These are phyloP conservation scores for Anoplopoma fimbria DNA, from an alignment of 2,113 vertebrate species.

Conservation along the genomic window DNA sequence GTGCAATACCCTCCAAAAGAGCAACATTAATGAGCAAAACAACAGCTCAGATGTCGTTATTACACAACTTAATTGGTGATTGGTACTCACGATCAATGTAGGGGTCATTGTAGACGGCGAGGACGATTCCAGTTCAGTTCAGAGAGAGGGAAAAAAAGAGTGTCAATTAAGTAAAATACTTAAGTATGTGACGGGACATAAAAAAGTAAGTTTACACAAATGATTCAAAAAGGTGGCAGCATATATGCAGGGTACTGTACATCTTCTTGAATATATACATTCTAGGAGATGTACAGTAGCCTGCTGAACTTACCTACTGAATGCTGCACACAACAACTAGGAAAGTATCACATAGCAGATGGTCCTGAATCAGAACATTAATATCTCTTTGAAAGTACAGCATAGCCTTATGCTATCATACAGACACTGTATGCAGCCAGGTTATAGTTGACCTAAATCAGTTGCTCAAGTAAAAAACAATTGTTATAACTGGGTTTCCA, in stretches of 20 bases:
- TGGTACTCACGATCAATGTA: conserved; percentile 70
- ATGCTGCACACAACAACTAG: not conserved
- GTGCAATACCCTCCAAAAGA: not conserved
- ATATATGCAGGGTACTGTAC: too few relatives aligned
- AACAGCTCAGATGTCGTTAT: not conserved
- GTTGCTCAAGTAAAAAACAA: not conserved
- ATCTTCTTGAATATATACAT: too few relatives aligned
- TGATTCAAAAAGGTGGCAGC: not conserved
- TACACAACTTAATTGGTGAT: not conserved
- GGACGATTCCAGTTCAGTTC: conserved; percentile 22
- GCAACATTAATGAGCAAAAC: not conserved
- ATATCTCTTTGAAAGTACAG: not conserved
- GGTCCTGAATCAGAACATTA: not conserved
- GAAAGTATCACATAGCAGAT: not conserved
- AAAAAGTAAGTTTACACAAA: not conserved
- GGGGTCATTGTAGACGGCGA: conserved; percentile 6
- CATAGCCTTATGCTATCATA: not conserved
- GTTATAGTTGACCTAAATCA: not conserved
- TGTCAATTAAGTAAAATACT: conserved; percentile 19
- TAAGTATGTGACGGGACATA: not conserved
- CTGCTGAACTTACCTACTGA: not conserved
- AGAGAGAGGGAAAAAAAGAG: not conserved
- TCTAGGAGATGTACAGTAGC: not conserved
- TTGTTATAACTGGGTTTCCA: not conserved
- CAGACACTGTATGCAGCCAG: not conserved